phyloP scores from a whole-genome alignment of 2,797 vertebrate genomes.

The Pteronotus mesoamericanus region DNA sequence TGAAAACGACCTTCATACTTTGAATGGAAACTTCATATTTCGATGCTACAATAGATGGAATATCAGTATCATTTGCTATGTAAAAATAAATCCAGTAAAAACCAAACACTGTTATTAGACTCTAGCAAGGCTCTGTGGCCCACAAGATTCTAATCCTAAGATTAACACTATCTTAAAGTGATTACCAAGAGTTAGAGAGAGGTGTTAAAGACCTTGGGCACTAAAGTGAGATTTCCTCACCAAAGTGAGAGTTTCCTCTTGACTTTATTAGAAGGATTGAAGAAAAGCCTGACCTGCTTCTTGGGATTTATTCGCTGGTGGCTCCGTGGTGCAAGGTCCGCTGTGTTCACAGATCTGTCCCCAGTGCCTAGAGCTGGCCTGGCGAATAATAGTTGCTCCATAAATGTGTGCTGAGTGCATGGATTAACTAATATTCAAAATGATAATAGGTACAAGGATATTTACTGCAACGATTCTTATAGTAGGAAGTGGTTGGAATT shows the following conservation, averaged over 20 bases:
- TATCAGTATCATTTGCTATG: not conserved
- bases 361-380: not conserved
- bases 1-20: not conserved
- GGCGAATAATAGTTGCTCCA: not conserved
- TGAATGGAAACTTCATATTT: not conserved
- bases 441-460: not conserved
- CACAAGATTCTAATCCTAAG: not conserved
- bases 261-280: not conserved
- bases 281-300: not conserved
- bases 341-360: not conserved
- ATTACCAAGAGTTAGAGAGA: not conserved
- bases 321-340: not conserved
- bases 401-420: not conserved
- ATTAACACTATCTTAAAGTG: not conserved
- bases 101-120: not conserved
- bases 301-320: not conserved
- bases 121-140: not conserved
- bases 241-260: not conserved
- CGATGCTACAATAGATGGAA: not conserved
- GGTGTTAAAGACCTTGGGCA: not conserved
- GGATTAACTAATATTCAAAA: constrained; percentile 12
- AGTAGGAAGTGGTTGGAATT: not conserved
- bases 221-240: not conserved
- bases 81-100: not conserved
- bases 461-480: not conserved